Evolutionary conservation across 2,888 invertebrate genomes (phyloP).

Genomic region (Melinopterus prodromus): DNA sequence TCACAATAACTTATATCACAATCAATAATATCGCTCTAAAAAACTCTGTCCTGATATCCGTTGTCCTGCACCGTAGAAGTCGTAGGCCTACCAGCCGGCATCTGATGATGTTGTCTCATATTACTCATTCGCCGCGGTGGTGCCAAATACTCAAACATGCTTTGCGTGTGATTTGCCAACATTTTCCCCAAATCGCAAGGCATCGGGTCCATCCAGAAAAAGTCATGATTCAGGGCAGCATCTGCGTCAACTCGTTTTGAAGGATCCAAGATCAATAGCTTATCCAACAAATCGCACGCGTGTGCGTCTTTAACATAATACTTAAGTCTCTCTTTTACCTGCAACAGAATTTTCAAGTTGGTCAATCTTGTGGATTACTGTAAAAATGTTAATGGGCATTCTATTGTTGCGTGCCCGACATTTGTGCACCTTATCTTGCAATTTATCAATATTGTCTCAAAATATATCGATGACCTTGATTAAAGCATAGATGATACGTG

Average conservation of each 20-base stretch:
- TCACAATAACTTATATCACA: not conserved
- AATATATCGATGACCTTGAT: no score
- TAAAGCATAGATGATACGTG: no score
- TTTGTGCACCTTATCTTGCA: no score
- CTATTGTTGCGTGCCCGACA: no score
- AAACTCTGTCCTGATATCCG: slow-evolving; percentile 87
- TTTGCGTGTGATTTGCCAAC: slow-evolving; percentile 88
- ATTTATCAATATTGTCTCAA: no score
- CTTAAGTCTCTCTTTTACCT: slow-evolving; percentile 82
- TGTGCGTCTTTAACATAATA: slow-evolving; percentile 91
- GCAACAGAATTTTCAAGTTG: slow-evolving; percentile 11
- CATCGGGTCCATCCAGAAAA: slow-evolving; percentile 98
- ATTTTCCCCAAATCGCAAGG: slow-evolving; percentile 91
- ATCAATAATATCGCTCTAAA: slow-evolving; percentile 61
- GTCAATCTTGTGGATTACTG: not conserved
- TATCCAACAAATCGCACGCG: slow-evolving; percentile 93
- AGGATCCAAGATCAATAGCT: slow-evolving; percentile 90
- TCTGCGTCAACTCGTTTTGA: slow-evolving; percentile 88
- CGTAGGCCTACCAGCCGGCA: slow-evolving; percentile 64
- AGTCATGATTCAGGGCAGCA: slow-evolving; percentile 94
- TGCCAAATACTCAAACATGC: slow-evolving; percentile 95
- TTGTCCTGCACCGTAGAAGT: slow-evolving; percentile 71
- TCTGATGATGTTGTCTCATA: slow-evolving; percentile 71
- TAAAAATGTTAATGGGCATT: not conserved
- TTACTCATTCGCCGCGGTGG: slow-evolving; percentile 77